Conservation (phyloP, 2,113 vertebrate genomes). For the Tychaedon coryphoeus region DNA sequence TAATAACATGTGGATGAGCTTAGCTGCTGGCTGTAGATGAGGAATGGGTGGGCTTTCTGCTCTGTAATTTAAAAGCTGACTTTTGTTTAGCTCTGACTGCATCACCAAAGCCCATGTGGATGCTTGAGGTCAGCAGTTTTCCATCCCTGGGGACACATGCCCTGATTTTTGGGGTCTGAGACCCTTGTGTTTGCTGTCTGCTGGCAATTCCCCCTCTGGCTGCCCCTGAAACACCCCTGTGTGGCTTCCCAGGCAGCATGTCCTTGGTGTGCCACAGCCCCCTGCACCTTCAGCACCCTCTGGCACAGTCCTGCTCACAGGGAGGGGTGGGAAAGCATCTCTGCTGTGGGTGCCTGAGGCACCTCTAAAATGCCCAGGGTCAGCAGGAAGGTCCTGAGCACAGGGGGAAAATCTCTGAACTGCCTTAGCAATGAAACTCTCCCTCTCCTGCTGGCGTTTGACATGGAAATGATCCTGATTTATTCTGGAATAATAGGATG, state of each 20-base stretch:
- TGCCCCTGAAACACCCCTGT: not conserved
- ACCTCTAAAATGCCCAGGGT: not conserved
- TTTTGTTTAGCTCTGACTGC: not conserved
- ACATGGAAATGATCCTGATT: constrained; percentile 33
- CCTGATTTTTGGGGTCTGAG: not conserved
- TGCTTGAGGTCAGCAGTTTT: not conserved
- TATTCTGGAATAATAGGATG: constrained; percentile 51
- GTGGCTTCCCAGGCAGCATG: not conserved
- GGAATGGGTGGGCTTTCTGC: not conserved
- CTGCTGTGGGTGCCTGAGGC: not conserved
- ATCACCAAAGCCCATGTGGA: not conserved
- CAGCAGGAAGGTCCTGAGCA: not conserved
- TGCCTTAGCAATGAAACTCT: not conserved
- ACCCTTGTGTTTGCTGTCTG: rapidly evolving
- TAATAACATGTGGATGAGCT: not conserved
- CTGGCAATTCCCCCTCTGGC: no score
- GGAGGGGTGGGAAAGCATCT: not conserved
- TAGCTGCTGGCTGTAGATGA: not conserved
- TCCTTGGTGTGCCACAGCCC: not conserved
- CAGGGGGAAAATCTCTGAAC: not conserved
- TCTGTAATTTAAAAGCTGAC: not conserved
- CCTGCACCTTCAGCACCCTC: not conserved
- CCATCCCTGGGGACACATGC: rapidly evolving
- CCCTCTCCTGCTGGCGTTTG: not conserved
- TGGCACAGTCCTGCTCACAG: not conserved